phyloP scores from a whole-genome alignment of 2,888 invertebrate genomes.

The Eubasilissa splendida region DNA sequence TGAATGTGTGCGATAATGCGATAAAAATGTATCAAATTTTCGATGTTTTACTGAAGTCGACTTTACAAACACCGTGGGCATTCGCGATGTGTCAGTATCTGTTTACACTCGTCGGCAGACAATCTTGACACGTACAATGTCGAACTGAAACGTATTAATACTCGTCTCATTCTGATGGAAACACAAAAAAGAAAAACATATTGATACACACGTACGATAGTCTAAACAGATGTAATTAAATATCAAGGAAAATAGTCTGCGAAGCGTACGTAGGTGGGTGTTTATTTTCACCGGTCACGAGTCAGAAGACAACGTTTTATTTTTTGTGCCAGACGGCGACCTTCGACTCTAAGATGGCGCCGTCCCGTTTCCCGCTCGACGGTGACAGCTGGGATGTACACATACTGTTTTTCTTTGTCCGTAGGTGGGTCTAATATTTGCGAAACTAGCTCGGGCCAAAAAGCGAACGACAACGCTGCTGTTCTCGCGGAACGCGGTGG shows the following conservation, averaged over 20 bases:
- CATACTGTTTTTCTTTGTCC: conserved; percentile 61
- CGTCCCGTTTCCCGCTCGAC: conserved; percentile 34
- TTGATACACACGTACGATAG: not conserved
- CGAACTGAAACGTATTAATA: not conserved
- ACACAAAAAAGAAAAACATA: not conserved
- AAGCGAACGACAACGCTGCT: conserved; percentile 96
- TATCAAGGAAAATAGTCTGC: not conserved
- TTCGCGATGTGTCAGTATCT: not conserved
- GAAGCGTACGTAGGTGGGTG: not conserved
- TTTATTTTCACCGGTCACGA: not conserved
- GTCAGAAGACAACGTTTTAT: not conserved
- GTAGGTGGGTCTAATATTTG: conserved; percentile 75
- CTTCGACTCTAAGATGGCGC: conserved; percentile 39
- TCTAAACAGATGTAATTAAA: too few species aligned
- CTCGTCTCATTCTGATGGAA: not conserved
- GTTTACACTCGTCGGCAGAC: not conserved
- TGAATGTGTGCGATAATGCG: not conserved
- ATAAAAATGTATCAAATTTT: not conserved
- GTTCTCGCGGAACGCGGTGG: conserved; percentile 94
- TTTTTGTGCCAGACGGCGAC: not conserved
- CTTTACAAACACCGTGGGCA: too few species aligned
- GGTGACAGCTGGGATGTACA: conserved; percentile 23
- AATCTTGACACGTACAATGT: conserved; percentile 1
- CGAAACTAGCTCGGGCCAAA: conserved; percentile 95
- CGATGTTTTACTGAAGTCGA: too few species aligned